Evolutionary conservation across 2,797 vertebrate species (phyloP), one percentile per base, ranked within the genome.

Genomic region (Spea hammondii): DNA sequence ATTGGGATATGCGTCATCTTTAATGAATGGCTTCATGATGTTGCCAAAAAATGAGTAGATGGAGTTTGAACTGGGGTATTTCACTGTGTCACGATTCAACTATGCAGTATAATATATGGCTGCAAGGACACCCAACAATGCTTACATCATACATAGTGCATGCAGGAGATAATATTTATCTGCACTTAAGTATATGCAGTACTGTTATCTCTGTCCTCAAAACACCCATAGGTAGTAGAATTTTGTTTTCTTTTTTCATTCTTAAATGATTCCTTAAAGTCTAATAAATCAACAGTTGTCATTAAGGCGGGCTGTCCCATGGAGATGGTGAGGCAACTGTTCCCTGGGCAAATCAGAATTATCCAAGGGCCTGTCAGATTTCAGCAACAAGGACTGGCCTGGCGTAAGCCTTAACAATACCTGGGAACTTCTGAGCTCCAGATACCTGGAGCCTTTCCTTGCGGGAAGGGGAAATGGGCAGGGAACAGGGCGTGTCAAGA

Each of bases 1-100:
- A 84, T 81, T 83, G 76, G 49, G 81, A 82, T 84, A 83, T 84
- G 83, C 73, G 68, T 65, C 74, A 72, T 60, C 83, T 88, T 81
- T 83, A 84, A 80, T 84, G 47, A 62, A 8, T 79, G 82, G 76
- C 45, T 60, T 68, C 74, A 44, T 8, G 76, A 59, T 70, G 70
- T 83, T 88, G 85, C 86, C 84, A 85, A 75, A 74, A 55, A 83
- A 66, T 77, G 54, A 79, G 84, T 77, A 54, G 84, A 81, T 86
- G 85, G 78, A 84, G 65, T 82, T n/a, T 77, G 54, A 75, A 47
- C 79, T 79, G 79, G 65, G 32, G 72, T 83, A 75, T 59, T 86
- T 51, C 78, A 72, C 66, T 64, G 74, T 77, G 83, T 80, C 77
- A 68, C 68, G 17, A 73, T 4, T 79, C 3, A 79, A 79, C 44